Percentiles rank a stretch among this genome's conserved stretches.
Evolutionary conservation across 2,888 invertebrate genomes (phyloP).

Genomic region (Eremobia ochroleuca): DNA sequence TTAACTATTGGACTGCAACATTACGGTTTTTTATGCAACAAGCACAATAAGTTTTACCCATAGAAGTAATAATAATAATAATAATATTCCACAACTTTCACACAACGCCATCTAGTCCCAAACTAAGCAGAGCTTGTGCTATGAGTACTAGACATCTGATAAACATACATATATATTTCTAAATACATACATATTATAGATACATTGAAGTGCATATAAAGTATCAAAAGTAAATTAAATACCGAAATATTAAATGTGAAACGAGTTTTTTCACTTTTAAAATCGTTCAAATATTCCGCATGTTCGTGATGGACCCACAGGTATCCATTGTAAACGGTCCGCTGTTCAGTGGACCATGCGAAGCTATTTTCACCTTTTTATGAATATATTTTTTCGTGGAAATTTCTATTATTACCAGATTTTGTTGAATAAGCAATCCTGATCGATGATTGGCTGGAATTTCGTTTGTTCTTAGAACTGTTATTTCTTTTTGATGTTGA

Average conservation of each 20-base stretch:
- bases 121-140: too few relatives aligned
- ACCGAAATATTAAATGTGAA: not conserved
- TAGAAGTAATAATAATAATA: too few relatives aligned
- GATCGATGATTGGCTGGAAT: constrained; percentile 31
- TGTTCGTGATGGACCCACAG: not conserved
- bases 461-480: not conserved
- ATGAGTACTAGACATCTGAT: too few relatives aligned
- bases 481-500: constrained; percentile 13
- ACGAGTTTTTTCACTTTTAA: not conserved
- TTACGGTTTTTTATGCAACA: too few relatives aligned
- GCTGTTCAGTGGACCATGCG: constrained; percentile 56
- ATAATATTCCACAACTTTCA: too few relatives aligned
- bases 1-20: not conserved
- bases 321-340: constrained; percentile 55
- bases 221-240: not conserved
- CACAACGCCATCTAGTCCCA: too few relatives aligned
- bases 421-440: constrained; percentile 17
- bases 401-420: constrained; percentile 37
- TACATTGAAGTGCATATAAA: not conserved
- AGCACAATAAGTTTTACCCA: not conserved
- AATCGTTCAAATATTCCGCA: not conserved
- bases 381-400: constrained; percentile 56
- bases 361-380: constrained; percentile 68
- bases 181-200: too few relatives aligned
- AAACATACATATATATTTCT: too few relatives aligned